Conservation (phyloP, 1,140 invertebrate genomes). For the Holcopasites calliopsidis region DNA sequence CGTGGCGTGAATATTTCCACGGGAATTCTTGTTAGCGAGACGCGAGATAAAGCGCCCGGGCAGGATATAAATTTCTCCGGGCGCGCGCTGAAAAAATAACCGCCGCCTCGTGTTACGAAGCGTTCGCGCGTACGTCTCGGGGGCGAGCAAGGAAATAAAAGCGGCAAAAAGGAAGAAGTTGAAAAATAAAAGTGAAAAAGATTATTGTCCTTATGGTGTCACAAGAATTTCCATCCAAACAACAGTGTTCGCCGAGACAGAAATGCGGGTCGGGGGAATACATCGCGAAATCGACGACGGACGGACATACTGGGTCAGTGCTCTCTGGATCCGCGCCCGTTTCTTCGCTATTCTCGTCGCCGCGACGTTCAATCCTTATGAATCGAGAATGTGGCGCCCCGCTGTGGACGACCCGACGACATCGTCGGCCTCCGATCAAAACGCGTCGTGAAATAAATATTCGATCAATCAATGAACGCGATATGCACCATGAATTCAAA, state of each 20-base stretch:
- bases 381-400: slow-evolving; percentile 65
- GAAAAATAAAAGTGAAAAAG: no score
- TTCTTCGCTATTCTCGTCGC: slow-evolving; percentile 68
- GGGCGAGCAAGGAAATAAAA: background rate
- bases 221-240: no score
- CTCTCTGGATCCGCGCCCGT: slow-evolving; percentile 73
- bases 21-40: slow-evolving; percentile 26
- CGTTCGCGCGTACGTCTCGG: no score
- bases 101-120: slow-evolving; percentile 8
- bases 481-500: background rate
- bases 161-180: background rate
- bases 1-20: background rate
- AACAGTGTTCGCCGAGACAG: background rate
- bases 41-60: slow-evolving; percentile 27
- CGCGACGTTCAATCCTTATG: slow-evolving; percentile 51
- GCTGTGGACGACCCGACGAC: slow-evolving; percentile 59
- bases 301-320: slow-evolving; percentile 76
- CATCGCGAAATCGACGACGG: slow-evolving; percentile 60
- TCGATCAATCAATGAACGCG: slow-evolving; percentile 6
- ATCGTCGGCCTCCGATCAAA: slow-evolving; percentile 21
- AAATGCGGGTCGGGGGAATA: slow-evolving; percentile 33
- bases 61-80: slow-evolving; percentile 38
- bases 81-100: slow-evolving; percentile 39
- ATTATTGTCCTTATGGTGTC: no score
- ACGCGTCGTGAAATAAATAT: slow-evolving; percentile 12